Conservation (phyloP, 2,113 vertebrate genomes). For the Ophthalmolycus amberensis region DNA sequence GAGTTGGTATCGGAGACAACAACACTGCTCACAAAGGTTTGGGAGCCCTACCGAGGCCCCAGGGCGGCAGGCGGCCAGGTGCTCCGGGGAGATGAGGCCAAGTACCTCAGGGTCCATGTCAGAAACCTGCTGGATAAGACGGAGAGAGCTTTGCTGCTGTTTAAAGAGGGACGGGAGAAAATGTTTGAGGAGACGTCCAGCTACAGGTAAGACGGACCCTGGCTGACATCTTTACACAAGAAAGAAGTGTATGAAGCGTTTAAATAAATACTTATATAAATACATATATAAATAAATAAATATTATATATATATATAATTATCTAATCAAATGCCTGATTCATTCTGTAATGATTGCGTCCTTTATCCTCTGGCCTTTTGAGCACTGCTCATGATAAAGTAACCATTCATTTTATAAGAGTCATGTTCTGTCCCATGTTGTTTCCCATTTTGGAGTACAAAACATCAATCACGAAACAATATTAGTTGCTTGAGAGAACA, state of each 20-base stretch:
- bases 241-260: neutral
- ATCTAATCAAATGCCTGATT: neutral
- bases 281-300: neutral
- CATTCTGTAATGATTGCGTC: neutral
- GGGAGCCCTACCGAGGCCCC: constrained; percentile 69
- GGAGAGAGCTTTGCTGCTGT: constrained; percentile 79
- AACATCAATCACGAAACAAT: neutral
- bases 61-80: neutral
- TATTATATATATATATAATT: too few relatives aligned
- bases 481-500: neutral
- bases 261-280: neutral
- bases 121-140: constrained; percentile 86
- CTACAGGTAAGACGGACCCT: constrained; percentile 79
- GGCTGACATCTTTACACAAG: neutral
- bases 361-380: neutral
- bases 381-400: neutral
- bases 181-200: constrained; percentile 85
- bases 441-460: neutral
- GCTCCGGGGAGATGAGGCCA: constrained; percentile 66
- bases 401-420: neutral
- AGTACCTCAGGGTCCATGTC: constrained; percentile 82
- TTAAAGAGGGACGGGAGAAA: constrained; percentile 81
- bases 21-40: constrained; percentile 74
- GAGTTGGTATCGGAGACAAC: constrained; percentile 79
- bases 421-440: neutral